Evolutionary conservation across 2,797 vertebrate species (phyloP), one percentile per base, ranked within the genome.

Genomic region (Vireo griseus): DNA sequence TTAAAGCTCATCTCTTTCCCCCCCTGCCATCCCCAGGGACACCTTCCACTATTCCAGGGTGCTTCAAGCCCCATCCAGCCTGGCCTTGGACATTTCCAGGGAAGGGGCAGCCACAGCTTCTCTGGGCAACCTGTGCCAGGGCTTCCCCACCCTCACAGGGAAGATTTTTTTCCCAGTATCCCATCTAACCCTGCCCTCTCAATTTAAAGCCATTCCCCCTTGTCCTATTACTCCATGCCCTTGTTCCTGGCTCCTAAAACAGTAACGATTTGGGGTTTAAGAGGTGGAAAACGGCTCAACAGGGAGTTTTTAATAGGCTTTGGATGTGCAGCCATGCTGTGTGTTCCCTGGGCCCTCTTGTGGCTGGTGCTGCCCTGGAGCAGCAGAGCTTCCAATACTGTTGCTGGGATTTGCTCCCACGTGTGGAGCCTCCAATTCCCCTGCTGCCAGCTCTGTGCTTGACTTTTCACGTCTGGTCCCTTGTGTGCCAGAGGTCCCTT

Each of bases 321-420:
- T 35, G 3, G 2, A 2, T 26, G 22, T 16, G 25, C 6, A 6
- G 44, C 67, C 2, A 2, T 39, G 33, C 50, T 84, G 12, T 14
- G 76, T n/a, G 75, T 71, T 95, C 73, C 54, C 89, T 88, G 87
- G 80, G 94, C 96, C 96, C 95, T 94, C 95, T 96, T 77, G 94
- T 92, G 96, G 94, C 84, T 93, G 94, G 0, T 87, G 54, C 84
- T 7, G 65, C 65, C 72, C 58, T 33, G 78, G 52, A 94, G 86
- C 84, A 84, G 69, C 28, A 1, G 62, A 33, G 67, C 24, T 58
- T 65, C 4, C 1, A 25, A 11, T 19, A 10, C n/a, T 28, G 51
- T 7, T 74, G 54, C 14, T 0, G 0, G 35, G 18, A 5, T 61
- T 65, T 47, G 57, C 55, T 83, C 72, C 61, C 63, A 2, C 1